A percentile compares a stretch with the other conserved stretches of the same genome.
These are phyloP conservation scores for Eulemur rubriventer DNA, from an alignment of 2,797 vertebrate species.

Conservation along the genomic window DNA sequence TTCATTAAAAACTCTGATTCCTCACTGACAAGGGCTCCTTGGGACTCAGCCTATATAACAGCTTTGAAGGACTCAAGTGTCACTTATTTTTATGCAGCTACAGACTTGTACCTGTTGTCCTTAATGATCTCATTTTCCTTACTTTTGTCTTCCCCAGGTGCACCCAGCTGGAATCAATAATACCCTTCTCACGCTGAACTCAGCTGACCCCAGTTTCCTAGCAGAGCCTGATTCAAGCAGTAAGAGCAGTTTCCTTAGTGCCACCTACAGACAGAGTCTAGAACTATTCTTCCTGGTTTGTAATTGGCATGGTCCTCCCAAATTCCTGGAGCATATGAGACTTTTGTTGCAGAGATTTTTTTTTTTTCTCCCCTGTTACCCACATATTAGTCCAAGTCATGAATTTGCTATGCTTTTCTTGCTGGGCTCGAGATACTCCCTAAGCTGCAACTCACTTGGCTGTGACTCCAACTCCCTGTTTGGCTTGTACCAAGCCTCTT, in stretches of 20 bases:
- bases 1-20: constrained; percentile 51
- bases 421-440: neutral
- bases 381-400: neutral
- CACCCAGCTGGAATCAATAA: neutral
- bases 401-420: neutral
- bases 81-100: neutral
- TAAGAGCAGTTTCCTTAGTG: neutral
- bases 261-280: neutral
- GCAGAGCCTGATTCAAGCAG: neutral
- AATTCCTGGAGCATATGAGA: neutral
- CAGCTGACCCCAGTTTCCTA: neutral
- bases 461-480: neutral
- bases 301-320: neutral
- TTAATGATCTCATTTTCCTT: constrained; percentile 38
- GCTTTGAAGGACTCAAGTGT: constrained; percentile 41
- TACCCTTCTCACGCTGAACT: neutral
- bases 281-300: neutral
- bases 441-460: neutral
- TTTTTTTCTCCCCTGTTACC: neutral
- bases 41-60: neutral
- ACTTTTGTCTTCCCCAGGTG: neutral
- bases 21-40: constrained; percentile 10
- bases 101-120: neutral
- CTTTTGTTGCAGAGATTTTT: neutral
- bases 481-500: neutral